These are phyloP conservation scores for Paracanthobrama guichenoti DNA, from an alignment of 2,113 vertebrate species.

Conservation along the genomic window DNA sequence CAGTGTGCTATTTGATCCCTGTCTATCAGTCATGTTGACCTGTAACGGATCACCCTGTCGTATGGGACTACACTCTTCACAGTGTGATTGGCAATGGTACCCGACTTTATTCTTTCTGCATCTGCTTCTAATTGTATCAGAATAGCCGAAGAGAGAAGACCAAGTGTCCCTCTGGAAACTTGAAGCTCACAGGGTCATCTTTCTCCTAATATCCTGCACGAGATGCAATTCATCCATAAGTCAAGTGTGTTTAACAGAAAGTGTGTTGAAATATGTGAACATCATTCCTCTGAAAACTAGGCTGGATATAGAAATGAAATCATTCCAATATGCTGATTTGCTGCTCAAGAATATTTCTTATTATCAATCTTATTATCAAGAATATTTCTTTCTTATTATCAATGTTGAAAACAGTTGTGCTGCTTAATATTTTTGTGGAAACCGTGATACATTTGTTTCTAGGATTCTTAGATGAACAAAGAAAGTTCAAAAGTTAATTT, in stretches of 20 bases:
- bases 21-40: conserved; percentile 57
- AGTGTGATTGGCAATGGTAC: conserved; percentile 38
- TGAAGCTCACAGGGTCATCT: conserved; percentile 53
- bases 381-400: neutral
- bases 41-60: conserved; percentile 59
- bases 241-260: conserved; percentile 49
- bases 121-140: conserved; percentile 62
- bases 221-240: conserved; percentile 48
- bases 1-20: conserved; percentile 44
- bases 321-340: neutral
- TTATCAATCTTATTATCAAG: neutral
- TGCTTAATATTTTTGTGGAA: neutral
- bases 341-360: neutral
- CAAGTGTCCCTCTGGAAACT: conserved; percentile 47
- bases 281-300: conserved; percentile 7
- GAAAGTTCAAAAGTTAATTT: no score
- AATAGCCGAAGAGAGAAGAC: conserved; percentile 44
- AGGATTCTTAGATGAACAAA: no score
- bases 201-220: conserved; percentile 47
- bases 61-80: conserved; percentile 47
- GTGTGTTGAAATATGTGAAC: conserved; percentile 30
- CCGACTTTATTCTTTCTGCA: conserved; percentile 42
- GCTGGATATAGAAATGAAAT: neutral
- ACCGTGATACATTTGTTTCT: neutral
- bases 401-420: neutral